Conservation (phyloP, 2,797 vertebrate species). For the Etheostoma nigrum region DNA sequence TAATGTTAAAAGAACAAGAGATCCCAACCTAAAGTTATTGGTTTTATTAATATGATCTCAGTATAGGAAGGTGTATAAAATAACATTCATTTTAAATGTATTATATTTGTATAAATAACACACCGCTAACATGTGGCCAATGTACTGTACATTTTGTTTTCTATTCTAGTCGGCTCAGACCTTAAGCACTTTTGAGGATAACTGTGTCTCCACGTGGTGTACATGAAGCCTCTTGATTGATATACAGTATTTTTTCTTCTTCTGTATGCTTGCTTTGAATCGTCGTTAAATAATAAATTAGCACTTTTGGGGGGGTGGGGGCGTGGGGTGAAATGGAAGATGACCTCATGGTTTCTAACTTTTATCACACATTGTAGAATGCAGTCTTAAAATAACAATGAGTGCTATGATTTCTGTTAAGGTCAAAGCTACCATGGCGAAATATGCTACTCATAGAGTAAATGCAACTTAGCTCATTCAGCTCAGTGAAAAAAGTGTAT, state of each 20-base stretch:
- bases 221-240: constrained; percentile 72
- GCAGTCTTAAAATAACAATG: constrained; percentile 60
- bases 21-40: constrained; percentile 61
- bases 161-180: constrained; percentile 77
- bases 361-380: constrained; percentile 60
- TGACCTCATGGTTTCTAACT: constrained; percentile 65
- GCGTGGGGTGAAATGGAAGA: constrained; percentile 37
- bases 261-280: constrained; percentile 74
- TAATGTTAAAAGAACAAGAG: constrained; percentile 53
- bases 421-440: constrained; percentile 57
- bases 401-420: constrained; percentile 60
- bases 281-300: constrained; percentile 62
- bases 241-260: constrained; percentile 69
- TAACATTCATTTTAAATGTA: constrained; percentile 71
- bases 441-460: constrained; percentile 61
- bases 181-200: constrained; percentile 79
- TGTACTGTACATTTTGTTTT: constrained; percentile 79
- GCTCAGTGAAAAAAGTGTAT: constrained; percentile 70
- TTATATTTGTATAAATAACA: constrained; percentile 79
- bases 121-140: constrained; percentile 76
- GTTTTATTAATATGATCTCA: constrained; percentile 67
- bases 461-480: constrained; percentile 64
- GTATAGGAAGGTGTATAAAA: constrained; percentile 69
- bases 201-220: constrained; percentile 73
- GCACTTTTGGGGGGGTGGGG: constrained; percentile 65